phyloP scores from a whole-genome alignment of 2,113 vertebrate species.

The Phaethornis superciliosus region DNA sequence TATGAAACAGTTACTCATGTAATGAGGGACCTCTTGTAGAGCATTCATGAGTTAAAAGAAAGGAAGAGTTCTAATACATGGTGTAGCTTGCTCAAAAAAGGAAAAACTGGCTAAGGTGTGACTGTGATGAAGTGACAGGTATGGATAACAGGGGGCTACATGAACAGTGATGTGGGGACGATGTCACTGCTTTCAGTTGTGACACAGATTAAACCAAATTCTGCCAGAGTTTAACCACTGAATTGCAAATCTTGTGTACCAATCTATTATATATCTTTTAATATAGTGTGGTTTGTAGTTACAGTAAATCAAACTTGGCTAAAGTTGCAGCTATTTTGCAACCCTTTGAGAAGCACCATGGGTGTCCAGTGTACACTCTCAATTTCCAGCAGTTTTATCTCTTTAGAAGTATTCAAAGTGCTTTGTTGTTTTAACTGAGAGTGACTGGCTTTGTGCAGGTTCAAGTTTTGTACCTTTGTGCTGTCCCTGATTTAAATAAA shows the following conservation, averaged over 20 bases:
- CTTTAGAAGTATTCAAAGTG: not conserved
- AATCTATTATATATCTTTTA: not conserved
- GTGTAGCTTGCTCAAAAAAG: not conserved
- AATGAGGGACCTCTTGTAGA: not conserved
- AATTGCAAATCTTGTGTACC: not conserved
- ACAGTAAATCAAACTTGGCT: not conserved
- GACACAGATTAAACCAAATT: not conserved
- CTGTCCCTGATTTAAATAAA: not conserved
- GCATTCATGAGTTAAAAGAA: not conserved
- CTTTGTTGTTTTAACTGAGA: not conserved
- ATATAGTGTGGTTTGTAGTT: not conserved
- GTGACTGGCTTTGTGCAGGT: not conserved
- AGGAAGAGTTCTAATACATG: not conserved
- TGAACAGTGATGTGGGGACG: not conserved
- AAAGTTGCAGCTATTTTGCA: not conserved
- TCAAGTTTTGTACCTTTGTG: not conserved
- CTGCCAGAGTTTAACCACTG: not conserved
- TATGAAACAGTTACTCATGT: not conserved
- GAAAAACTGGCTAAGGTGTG: not conserved
- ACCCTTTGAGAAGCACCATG: not conserved
- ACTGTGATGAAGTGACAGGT: not conserved
- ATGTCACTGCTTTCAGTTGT: not conserved
- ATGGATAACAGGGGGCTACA: not conserved
- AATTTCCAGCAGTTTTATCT: fast-evolving
- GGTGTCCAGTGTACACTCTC: not conserved